Percentiles rank a stretch among this genome's conserved stretches.
Conservation (phyloP, 2,797 vertebrate species). For the Oreochromis mossambicus region DNA sequence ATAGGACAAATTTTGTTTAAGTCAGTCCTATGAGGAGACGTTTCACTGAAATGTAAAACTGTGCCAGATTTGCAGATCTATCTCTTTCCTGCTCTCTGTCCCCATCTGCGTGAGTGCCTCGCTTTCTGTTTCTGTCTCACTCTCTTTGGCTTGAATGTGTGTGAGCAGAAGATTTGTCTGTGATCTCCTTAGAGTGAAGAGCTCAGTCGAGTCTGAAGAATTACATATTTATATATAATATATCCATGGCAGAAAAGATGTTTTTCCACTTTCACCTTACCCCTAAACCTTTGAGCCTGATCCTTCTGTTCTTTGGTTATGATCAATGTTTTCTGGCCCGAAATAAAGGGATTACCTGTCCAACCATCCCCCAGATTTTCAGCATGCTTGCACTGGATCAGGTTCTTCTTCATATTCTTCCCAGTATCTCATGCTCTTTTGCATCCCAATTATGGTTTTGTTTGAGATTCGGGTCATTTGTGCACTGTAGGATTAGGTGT, state of each 20-base stretch:
- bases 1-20: conserved; percentile 23
- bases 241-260: not conserved
- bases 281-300: conserved; percentile 21
- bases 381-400: conserved; percentile 61
- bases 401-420: conserved; percentile 56
- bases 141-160: not conserved
- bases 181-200: not conserved
- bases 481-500: conserved; percentile 39
- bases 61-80: conserved; percentile 32
- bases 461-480: conserved; percentile 40
- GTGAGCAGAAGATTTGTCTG: not conserved
- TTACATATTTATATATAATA: not conserved
- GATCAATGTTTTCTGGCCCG: conserved; percentile 70
- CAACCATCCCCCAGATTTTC: conserved; percentile 48
- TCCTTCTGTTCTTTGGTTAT: conserved; percentile 33
- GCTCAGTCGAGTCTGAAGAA: not conserved
- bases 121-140: not conserved
- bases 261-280: conserved; percentile 1
- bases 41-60: conserved; percentile 21
- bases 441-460: conserved; percentile 46
- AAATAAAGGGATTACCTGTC: conserved; percentile 74
- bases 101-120: not conserved
- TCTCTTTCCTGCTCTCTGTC: not conserved
- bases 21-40: conserved; percentile 17
- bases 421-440: conserved; percentile 35